These are phyloP conservation scores for Scelioninae gen. 2 DNA, from an alignment of 2,888 invertebrate genomes.

Conservation along the genomic window DNA sequence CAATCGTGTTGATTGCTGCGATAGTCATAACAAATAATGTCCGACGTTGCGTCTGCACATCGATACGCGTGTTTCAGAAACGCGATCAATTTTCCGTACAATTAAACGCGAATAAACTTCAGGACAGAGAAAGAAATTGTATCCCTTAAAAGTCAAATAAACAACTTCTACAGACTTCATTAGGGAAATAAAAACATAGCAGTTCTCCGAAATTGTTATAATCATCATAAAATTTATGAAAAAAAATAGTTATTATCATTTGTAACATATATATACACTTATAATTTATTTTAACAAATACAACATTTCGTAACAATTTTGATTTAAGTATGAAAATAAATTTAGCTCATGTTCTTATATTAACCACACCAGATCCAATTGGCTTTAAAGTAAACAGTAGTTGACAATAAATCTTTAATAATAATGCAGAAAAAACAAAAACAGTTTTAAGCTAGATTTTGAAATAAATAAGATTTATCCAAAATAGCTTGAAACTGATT, in stretches of 20 bases:
- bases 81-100: too few relatives aligned
- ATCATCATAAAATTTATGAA: conserved; percentile 13
- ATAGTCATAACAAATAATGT: too few relatives aligned
- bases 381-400: not conserved
- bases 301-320: conserved; percentile 14
- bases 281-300: not conserved
- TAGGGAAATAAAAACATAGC: conserved; percentile 32
- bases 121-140: too few relatives aligned
- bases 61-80: too few relatives aligned
- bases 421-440: not conserved
- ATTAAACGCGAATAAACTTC: too few relatives aligned
- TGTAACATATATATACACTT: conserved; percentile 12
- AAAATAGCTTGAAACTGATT: not conserved
- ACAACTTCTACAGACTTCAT: conserved; percentile 36
- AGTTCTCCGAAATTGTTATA: conserved; percentile 18
- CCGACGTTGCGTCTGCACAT: too few relatives aligned
- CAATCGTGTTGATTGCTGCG: too few relatives aligned
- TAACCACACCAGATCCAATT: not conserved
- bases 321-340: conserved; percentile 23
- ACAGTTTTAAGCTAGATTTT: not conserved
- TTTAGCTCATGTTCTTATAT: not conserved
- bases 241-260: conserved; percentile 10
- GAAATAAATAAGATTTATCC: not conserved
- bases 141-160: conserved; percentile 23
- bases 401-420: not conserved